phyloP scores from a whole-genome alignment of 2,113 vertebrate genomes.

The Chamaea fasciata region DNA sequence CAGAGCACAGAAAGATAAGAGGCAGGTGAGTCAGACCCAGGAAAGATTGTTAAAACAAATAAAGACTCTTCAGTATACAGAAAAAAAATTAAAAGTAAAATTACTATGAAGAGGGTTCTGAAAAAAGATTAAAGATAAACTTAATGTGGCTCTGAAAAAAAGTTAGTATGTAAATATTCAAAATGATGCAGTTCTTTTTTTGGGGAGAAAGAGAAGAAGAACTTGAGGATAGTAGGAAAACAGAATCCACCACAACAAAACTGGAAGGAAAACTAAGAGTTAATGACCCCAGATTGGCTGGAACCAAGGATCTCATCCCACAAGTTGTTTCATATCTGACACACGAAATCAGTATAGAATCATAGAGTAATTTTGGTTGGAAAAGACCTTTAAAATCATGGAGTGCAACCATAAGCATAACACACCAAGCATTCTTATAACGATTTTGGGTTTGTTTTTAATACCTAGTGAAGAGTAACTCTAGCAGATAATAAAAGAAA shows the following conservation, averaged over 20 bases:
- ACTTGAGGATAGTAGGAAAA: neutral
- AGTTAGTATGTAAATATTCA: neutral
- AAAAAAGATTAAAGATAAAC: neutral
- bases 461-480: neutral
- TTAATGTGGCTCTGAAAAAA: neutral
- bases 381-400: neutral
- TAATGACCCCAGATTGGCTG: neutral
- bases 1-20: neutral
- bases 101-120: neutral
- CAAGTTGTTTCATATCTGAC: neutral
- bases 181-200: neutral
- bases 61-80: neutral
- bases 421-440: neutral
- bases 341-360: neutral
- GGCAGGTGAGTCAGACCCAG: neutral
- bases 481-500: neutral
- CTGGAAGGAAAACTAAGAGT: neutral
- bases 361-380: neutral
- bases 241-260: neutral
- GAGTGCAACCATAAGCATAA: fast-evolving
- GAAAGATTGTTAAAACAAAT: neutral
- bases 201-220: neutral
- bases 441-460: neutral
- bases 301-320: neutral
- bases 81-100: neutral